Base-by-base conservation (phyloP, 2,797 vertebrate species). In the Eurystomus glaucurus region DNA sequence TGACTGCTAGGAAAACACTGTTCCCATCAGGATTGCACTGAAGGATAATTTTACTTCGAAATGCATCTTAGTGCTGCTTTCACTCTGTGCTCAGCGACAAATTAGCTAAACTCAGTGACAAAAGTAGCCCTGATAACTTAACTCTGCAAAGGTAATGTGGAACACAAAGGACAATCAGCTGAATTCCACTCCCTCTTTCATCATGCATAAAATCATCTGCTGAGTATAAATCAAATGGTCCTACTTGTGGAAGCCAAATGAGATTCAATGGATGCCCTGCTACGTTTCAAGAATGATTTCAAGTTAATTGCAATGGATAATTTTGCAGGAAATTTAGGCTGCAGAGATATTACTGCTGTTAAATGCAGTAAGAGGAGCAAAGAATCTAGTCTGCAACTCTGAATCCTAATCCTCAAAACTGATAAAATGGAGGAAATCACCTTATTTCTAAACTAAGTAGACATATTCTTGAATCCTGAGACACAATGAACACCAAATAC, bases 111-210 rank as follows among this genome's bases (percentile, higher is more conserved):
- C 6, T 31, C 39, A 87, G 37, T 41, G 52, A 96, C 45, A 58
- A 51, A 81, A 92, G 58, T 20, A 89, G 57, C 46, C 43, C 77
- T 76, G 69, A 75, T 80, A 93, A 61, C 50, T 90, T 50, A 90
- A 61, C 11, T 88, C 55, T 46, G 29, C 13, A 78, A 50, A 45
- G 33, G 13, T 52, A 62, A 93, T 7, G 60, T 20, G 26, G 54
- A 88, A 85, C 55, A 76, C 37, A 66, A 69, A 72, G 28, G 37
- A 87, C 87, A 89, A 39, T 11, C 35, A 3, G 1, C 0, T 48
- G n/a, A 87, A 96, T 62, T 92, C 71, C 43, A 84, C 61, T 92
- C 33, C 50, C 29, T 68, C 35, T 68, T 88, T 61, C 68, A 77
- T 35, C 48, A 65, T 6, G 22, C 39, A 54, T 29, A 92, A 71